Percentiles rank a stretch among this genome's conserved stretches.
Evolutionary conservation across 2,797 vertebrate species (phyloP).

Genomic region (Scolopax bukidnonensis): DNA sequence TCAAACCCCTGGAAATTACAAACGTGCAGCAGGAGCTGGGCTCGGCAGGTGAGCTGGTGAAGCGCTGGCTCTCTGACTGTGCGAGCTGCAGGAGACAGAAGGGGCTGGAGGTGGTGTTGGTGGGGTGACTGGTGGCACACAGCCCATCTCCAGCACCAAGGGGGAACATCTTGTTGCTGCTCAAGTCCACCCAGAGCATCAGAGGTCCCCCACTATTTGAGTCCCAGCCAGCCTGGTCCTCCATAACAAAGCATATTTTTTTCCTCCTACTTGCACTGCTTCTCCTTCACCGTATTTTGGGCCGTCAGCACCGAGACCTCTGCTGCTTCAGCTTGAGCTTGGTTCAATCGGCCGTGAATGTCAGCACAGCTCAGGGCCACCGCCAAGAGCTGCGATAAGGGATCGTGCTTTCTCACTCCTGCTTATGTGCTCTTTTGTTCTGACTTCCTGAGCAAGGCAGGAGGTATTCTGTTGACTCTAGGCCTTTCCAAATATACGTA

Average conservation of each 20-base stretch:
- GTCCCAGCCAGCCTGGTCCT: background rate
- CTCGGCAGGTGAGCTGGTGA: background rate
- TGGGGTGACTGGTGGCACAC: background rate
- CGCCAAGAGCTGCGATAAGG: background rate
- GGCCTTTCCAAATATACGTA: background rate
- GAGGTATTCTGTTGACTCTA: background rate
- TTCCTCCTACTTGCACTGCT: background rate
- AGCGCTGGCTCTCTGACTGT: accelerated
- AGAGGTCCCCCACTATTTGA: background rate
- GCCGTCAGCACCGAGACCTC: background rate
- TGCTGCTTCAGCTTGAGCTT: background rate
- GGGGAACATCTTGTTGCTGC: background rate
- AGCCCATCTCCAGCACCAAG: accelerated
- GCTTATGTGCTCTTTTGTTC: background rate
- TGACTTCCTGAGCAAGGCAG: background rate
- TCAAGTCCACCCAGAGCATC: background rate
- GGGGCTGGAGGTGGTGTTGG: background rate
- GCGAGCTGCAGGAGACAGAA: background rate
- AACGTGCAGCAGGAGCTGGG: background rate
- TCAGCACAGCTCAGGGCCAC: background rate
- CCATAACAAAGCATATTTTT: accelerated
- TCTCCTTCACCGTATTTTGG: background rate
- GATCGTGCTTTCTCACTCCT: accelerated
- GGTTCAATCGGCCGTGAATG: background rate
- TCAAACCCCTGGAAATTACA: background rate